Conservation (phyloP, 2,797 vertebrate species). For the Discoglossus pictus region DNA sequence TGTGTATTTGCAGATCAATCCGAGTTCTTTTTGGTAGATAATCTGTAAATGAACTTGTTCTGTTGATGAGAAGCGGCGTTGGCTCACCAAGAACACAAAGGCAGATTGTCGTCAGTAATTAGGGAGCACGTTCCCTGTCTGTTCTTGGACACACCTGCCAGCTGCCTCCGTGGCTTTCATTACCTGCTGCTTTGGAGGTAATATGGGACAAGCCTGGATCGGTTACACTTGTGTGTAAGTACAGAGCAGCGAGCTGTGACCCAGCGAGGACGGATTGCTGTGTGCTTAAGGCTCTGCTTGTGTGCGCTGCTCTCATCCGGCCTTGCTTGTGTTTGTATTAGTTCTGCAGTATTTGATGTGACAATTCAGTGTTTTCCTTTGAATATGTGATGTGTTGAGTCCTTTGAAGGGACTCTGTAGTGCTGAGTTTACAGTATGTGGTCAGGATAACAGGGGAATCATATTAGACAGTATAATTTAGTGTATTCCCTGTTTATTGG, state of each 20-base stretch:
- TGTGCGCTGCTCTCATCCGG: constrained; percentile 9
- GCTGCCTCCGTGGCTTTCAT: constrained; percentile 24
- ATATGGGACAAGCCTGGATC: constrained; percentile 28
- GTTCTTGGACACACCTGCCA: constrained; percentile 22
- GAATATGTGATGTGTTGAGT: no score
- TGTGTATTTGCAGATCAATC: no score
- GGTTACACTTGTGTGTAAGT: constrained; percentile 36
- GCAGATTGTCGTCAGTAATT: neutral
- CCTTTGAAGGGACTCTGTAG: no score
- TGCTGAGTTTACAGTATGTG: no score
- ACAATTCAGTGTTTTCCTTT: no score
- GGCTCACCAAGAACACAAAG: no score
- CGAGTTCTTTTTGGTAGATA: no score
- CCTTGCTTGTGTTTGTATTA: constrained; percentile 6
- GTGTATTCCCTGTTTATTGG: no score
- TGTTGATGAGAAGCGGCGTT: no score
- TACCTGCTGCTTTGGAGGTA: constrained; percentile 31
- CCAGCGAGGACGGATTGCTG: constrained; percentile 21
- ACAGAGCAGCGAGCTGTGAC: constrained; percentile 35
- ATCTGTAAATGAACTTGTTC: no score
- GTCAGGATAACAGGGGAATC: no score
- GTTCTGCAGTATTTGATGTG: neutral
- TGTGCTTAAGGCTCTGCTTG: constrained; percentile 12
- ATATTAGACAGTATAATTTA: no score
- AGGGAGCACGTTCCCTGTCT: neutral